Base-by-base conservation (phyloP, 2,797 vertebrate species). In the Oryzias sinensis region DNA sequence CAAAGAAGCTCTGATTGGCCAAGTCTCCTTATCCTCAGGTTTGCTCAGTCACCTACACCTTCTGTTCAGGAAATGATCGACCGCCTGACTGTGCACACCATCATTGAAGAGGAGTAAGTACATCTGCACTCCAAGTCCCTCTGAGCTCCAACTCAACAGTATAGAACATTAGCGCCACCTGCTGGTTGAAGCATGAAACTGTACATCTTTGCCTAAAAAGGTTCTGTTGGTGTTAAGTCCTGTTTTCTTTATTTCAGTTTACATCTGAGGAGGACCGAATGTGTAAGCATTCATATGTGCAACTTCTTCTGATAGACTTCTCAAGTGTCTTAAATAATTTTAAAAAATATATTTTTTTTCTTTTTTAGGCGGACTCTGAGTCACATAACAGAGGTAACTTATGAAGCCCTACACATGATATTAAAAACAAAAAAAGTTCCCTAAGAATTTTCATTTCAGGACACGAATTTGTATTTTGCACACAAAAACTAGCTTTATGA, bases 21-120 rank as follows among this genome's bases (percentile, higher is more conserved):
- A 41, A 41, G 44, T 60, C 7, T 73, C 6, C 69, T 17, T 48
- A 14, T 17, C 43, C 73, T 49, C 73, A 90, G 89, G 43, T 11
- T 0, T 17, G 20, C 53, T 49, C 49, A 43, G 20, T 43, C 68
- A 8, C 53, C 58, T 43, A 40, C 62, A 14, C 1, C 29, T 0
- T 29, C 57, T 5, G 5, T 49, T 40, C 43, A 24, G 15, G 72
- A 80, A 15, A n/a, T 76, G 14, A 41, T 11, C 7, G 62, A 25
- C 5, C 43, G 37, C 15, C 3, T 82, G 15, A 14, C 76, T 24
- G 25, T 2, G 18, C 63, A 9, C 44, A 54, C 40, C 59, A 15
- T 22, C 68, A 75, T 49, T 33, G 74, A 33, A 2, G 8, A 8
- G 56, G 51, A 56, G 87, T 87, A 56, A 85, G 83, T 76, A 24